Base-by-base conservation (phyloP, 2,888 invertebrate genomes). In the Ornithoptera priamus region DNA sequence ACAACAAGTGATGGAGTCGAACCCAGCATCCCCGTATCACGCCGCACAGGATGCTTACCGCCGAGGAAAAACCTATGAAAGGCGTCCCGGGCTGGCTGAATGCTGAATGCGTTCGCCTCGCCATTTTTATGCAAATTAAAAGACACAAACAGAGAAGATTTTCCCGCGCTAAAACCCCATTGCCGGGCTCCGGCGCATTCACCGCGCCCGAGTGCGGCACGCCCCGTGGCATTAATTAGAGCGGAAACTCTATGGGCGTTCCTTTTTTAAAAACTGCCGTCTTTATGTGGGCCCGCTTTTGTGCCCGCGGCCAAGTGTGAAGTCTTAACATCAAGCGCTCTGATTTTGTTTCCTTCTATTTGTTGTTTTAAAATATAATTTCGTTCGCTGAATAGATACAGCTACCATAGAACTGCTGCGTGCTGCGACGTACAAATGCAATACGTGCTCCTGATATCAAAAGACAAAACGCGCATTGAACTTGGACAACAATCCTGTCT, bases 221-320 rank as follows among this genome's bases (percentile, higher is more conserved):
- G 89, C 89, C 92, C 92, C 85, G 86, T 86, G 91, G 93, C 92
- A 89, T 91, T 92, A 93, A 93, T 92, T 93, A 93, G 92, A 90
- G 90, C 89, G 87, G 90, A 89, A 88, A 83, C 85, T 85, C 88
- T 89, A 86, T 86, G 83, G 86, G 81, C 87, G 87, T 86, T 89
- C 84, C 89, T 88, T 88, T 89, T 88, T 89, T 85, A 87, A 89
- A 46, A 89, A 86, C 85, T 86, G 86, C 86, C 81, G 84, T 89
- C 90, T 92, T 90, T 92, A 91, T 87, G 81, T 79, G 81, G 15
- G 80, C 81, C 76, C 79, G 84, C 84, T 89, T 89, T 90, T 91
- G 90, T 90, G 81, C 75, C 76, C 74, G 79, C 76, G 77, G 80
- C 80, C 84, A 86, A 90, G 89, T 89, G 89, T 86, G 81, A 82